A percentile compares a stretch with the other conserved stretches of the same genome.
Conservation (phyloP, 2,888 invertebrate genomes). For the Noctua janthe region DNA sequence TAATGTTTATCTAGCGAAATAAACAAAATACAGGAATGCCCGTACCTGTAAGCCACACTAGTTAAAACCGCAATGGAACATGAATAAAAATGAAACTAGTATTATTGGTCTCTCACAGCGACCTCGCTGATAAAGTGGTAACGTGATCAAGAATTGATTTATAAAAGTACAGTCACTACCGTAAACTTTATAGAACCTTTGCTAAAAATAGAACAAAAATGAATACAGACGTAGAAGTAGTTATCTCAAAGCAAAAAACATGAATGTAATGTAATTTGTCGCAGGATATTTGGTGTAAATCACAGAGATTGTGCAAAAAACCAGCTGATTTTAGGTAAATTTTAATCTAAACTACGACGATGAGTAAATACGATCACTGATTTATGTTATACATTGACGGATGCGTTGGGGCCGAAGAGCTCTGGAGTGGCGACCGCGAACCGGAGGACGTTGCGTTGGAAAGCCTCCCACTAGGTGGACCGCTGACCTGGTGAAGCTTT, state of each 20-base stretch:
- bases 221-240: no score
- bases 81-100: constrained; percentile 22
- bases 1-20: neutral
- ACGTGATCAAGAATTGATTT: constrained; percentile 36
- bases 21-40: neutral
- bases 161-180: constrained; percentile 30
- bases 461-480: no score
- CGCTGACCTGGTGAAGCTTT: no score
- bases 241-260: neutral
- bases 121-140: constrained; percentile 26
- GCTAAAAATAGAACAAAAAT: neutral
- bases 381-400: neutral
- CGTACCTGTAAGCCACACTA: neutral
- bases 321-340: neutral
- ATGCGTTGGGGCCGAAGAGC: neutral
- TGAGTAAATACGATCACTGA: neutral
- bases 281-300: neutral
- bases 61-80: constrained; percentile 27
- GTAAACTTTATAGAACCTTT: neutral
- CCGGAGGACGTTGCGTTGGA: no score
- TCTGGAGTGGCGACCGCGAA: no score
- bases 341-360: neutral
- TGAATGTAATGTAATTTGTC: neutral
- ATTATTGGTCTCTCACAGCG: constrained; percentile 15
- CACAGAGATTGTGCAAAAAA: neutral